These are phyloP conservation scores for Ophion costatus DNA, from an alignment of 2,888 invertebrate genomes.

Conservation along the genomic window DNA sequence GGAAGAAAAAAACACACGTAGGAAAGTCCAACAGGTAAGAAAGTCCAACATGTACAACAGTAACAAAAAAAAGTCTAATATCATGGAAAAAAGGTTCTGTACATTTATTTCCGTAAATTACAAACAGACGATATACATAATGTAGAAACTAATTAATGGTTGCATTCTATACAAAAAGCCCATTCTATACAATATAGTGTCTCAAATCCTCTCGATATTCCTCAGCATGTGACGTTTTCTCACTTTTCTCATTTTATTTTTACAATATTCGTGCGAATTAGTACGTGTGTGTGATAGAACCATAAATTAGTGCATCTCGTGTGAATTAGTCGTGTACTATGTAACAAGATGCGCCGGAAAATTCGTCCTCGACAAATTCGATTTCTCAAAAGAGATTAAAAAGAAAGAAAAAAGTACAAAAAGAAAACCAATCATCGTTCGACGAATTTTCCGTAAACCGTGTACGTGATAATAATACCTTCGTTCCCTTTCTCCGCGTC, in stretches of 20 bases:
- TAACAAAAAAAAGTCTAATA: not conserved
- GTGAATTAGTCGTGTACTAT: constrained; percentile 36
- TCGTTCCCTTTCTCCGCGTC: constrained; percentile 15
- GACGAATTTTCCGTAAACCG: constrained; percentile 44
- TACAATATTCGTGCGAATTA: constrained; percentile 25
- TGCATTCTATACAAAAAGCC: constrained; percentile 47
- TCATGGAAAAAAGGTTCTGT: constrained; percentile 74
- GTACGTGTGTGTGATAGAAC: constrained; percentile 59
- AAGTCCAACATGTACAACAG: no score
- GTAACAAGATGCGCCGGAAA: constrained; percentile 35
- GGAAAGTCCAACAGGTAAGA: no score
- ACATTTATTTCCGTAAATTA: constrained; percentile 82
- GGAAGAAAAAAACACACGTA: not conserved
- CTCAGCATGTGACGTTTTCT: constrained; percentile 23
- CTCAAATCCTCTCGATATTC: constrained; percentile 34
- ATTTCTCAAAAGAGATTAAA: not conserved
- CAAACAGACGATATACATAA: constrained; percentile 62
- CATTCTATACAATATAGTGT: constrained; percentile 67
- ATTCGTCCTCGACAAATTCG: constrained; percentile 44
- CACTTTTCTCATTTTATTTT: constrained; percentile 2
- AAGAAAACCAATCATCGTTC: constrained; percentile 24
- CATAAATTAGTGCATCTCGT: constrained; percentile 55
- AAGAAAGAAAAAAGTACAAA: not conserved
- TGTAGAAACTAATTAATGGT: constrained; percentile 49
- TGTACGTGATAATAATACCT: constrained; percentile 38